These are phyloP conservation scores for Leptodactylus fallax DNA, from an alignment of 2,797 vertebrate genomes.

Conservation along the genomic window DNA sequence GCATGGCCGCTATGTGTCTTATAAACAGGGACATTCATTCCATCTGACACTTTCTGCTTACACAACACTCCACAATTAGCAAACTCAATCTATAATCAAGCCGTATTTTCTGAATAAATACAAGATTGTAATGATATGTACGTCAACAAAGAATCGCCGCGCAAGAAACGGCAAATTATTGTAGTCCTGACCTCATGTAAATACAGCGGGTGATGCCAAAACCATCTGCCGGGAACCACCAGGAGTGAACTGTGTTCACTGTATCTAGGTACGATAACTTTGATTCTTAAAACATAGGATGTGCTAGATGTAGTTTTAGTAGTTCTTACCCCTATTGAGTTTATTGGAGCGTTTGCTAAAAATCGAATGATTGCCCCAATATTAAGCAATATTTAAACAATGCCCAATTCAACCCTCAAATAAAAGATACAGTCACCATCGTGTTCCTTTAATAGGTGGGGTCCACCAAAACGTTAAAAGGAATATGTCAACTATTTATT, in stretches of 20 bases:
- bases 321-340: too few species aligned
- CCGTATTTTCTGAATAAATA: slow-evolving; percentile 29
- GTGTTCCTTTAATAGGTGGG: too few species aligned
- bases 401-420: too few species aligned
- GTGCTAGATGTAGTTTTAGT: too few species aligned
- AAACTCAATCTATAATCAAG: slow-evolving; percentile 1
- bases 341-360: too few species aligned
- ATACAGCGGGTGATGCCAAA: neutral
- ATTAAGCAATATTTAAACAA: too few species aligned
- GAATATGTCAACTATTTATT: too few species aligned
- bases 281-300: too few species aligned
- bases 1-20: neutral
- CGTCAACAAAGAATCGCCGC: neutral
- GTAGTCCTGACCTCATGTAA: neutral
- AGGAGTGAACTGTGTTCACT: neutral
- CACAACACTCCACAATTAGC: slow-evolving; percentile 32
- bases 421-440: too few species aligned
- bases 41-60: slow-evolving; percentile 21
- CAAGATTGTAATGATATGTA: neutral
- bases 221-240: neutral
- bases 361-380: too few species aligned
- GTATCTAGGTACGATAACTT: neutral
- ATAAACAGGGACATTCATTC: slow-evolving; percentile 36
- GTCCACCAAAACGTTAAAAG: too few species aligned
- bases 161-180: neutral